Base-by-base conservation (phyloP, 2,113 vertebrate species). In the Nematolebias whitei region DNA sequence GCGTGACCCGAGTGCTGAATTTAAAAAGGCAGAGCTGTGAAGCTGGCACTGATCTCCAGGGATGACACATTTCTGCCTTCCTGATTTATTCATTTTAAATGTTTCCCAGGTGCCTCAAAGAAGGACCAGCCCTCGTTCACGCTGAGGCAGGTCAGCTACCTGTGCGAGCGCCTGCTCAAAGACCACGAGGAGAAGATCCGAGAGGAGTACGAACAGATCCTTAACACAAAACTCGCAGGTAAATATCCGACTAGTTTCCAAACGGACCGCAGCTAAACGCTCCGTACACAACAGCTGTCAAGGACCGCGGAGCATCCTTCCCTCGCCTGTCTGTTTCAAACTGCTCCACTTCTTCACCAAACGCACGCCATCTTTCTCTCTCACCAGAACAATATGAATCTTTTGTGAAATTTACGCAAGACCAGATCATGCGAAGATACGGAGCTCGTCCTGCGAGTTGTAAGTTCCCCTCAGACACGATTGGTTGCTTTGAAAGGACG, bases 381-480 rank as follows among this genome's bases (percentile, higher is more conserved):
- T n/a, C n/a, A n/a, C 45, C 87, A 96, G 95, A 96, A 93, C 95
- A 96, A 91, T 96, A 96, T 85, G 95, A 96, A 92, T 95, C 95
- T 79, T 96, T 96, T 92, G 95, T 96, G 94, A 96, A 96, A 93
- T 96, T 96, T 90, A 96, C 95, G 91, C 95, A 96, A 91, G 95
- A 96, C 90, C 95, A 96, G 92, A 96, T 96, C 78, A 96, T 96
- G 95, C 93, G 95, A 92, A 93, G 95, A 92, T 96, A 95, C 59
- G 95, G 95, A 24, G 93, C 95, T 81, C 92, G 95, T 82, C 94
- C 95, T 79, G 94, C 95, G 71, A 96, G 95, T 91, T 96, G 95
- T 96, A 82, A 92, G 95, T 60, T 59, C 29, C 19, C 12, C 47
- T 49, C 2, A 35, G 20, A 26, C 6, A 20, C 13, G 35, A 10